Conservation (phyloP, 2,113 vertebrate genomes). For the Gallinago media region DNA sequence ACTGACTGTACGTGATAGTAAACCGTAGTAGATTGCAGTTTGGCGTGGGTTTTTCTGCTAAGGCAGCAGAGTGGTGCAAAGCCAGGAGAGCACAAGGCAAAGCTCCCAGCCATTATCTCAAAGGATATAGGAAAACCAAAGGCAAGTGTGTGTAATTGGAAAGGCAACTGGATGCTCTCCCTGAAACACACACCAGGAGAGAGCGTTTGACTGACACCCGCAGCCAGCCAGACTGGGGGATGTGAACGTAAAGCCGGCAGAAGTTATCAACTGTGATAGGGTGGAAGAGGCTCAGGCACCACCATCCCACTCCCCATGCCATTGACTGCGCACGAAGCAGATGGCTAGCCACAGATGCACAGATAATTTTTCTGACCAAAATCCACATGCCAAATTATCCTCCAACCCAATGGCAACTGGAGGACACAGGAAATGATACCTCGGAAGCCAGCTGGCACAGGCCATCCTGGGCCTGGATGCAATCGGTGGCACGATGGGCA, state of each 20-base stretch:
- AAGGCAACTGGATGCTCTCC: background rate
- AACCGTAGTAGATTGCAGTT: too few species aligned
- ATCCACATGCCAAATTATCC: slow-evolving; percentile 13
- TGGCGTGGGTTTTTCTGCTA: too few species aligned
- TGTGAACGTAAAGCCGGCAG: background rate
- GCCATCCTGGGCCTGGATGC: background rate
- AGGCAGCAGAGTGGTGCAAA: background rate
- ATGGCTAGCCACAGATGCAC: slow-evolving; percentile 24
- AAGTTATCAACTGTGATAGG: background rate
- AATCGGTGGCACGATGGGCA: background rate
- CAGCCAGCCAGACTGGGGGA: background rate
- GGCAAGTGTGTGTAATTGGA: fast-evolving
- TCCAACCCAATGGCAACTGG: slow-evolving; percentile 49
- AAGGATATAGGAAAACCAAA: background rate
- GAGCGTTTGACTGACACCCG: background rate
- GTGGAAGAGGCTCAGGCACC: background rate
- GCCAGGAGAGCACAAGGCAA: background rate
- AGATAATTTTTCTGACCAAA: slow-evolving; percentile 46
- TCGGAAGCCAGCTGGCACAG: slow-evolving; percentile 49
- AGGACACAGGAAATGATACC: background rate
- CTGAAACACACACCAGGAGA: background rate
- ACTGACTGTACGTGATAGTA: background rate
- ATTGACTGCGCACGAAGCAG: background rate
- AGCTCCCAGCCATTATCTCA: background rate
- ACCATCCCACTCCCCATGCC: background rate